Base-by-base conservation (phyloP, 2,797 vertebrate species). In the Natrix natrix region DNA sequence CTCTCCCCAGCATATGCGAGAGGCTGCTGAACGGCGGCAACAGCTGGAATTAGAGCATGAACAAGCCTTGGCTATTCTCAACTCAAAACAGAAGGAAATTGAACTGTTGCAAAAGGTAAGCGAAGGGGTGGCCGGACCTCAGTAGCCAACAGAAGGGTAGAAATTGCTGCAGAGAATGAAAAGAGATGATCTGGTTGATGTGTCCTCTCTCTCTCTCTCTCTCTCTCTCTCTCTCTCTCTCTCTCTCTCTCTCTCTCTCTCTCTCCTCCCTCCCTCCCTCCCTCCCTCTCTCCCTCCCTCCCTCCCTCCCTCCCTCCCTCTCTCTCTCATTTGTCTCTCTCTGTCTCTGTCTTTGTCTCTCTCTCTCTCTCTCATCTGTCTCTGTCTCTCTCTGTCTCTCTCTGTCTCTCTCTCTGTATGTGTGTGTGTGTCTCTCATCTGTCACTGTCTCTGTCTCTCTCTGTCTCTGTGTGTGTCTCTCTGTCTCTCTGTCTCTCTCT, bases 11-110 rank as follows among this genome's bases (percentile, higher is more conserved):
- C 99, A 99, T 98, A 99, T 99, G 99, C 98, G 99, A 88, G 99
- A 99, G 98, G 99, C 99, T 97, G 99, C 99, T 74, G 99, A 99
- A 94, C 98, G 99, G 98, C 98, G 99, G 98, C 99, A 99, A 98
- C 99, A 99, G 98, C 98, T 99, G 98, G 99, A 99, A 97, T 95
- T 99, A 98, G 99, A 99, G 98, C 99, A 99, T 99, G 99, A 99
- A 97, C 98, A 99, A 97, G 99, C 99, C 97, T 98, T 99, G 99
- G 99, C 98, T 95, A 98, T 99, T 91, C 99, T 99, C 98, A 99
- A 98, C 97, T 98, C 99, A 97, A 99, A 99, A 97, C 99, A 99
- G 98, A 99, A 99, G 98, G 99, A 99, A 98, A 99, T 99, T 93
- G 98, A 99, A 95, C 98, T 99, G 97, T 98, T 99, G 98, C 99